phyloP scores from a whole-genome alignment of 2,113 vertebrate genomes.

The Mixornis gularis region DNA sequence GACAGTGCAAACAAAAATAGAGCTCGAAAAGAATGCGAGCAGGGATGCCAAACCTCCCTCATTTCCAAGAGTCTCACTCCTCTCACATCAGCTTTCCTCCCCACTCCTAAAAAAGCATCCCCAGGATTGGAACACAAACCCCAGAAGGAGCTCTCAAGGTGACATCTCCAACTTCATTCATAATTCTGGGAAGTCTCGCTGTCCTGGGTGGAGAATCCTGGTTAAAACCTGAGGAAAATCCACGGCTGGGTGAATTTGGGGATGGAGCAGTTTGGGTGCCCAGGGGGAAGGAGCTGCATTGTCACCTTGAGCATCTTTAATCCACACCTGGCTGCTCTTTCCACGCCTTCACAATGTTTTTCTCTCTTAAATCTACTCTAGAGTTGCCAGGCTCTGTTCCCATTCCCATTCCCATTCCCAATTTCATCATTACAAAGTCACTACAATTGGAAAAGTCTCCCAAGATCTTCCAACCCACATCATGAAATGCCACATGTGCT shows the following conservation, averaged over 20 bases:
- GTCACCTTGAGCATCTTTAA: background rate
- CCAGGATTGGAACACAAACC: background rate
- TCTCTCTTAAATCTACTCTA: background rate
- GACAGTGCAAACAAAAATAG: slow-evolving; percentile 54
- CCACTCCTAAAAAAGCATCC: background rate
- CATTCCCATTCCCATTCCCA: background rate
- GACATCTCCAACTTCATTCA: background rate
- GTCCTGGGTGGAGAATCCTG: background rate
- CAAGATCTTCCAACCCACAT: too few relatives aligned
- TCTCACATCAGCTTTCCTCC: background rate
- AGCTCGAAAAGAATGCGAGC: slow-evolving; percentile 27
- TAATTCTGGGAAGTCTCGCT: background rate
- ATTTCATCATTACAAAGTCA: background rate
- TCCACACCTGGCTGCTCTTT: background rate
- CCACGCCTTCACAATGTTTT: background rate
- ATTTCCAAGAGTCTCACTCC: background rate
- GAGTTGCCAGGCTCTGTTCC: background rate
- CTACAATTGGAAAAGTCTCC: background rate
- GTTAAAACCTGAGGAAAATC: background rate
- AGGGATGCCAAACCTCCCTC: slow-evolving; percentile 29
- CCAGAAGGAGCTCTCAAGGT: background rate
- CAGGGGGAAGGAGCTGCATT: background rate
- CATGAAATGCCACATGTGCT: background rate
- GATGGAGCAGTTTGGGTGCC: background rate
- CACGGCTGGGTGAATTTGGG: background rate